Evolutionary conservation across 2,113 vertebrate genomes (phyloP).

Genomic region (Ageneiosus marmoratus): DNA sequence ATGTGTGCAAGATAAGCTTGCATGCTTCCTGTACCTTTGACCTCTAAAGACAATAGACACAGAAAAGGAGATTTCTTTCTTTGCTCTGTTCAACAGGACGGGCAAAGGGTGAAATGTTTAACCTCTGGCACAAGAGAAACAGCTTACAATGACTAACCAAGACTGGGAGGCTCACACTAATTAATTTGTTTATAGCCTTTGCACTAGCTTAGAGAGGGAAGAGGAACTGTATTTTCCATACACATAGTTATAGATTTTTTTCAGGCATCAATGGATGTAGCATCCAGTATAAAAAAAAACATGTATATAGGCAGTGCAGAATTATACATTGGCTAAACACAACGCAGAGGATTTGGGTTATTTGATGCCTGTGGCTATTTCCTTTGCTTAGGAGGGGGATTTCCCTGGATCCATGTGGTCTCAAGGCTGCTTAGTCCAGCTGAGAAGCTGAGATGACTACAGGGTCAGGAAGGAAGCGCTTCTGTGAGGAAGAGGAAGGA

Average conservation of each 20-base stretch:
- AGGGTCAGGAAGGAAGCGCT: conserved; percentile 72
- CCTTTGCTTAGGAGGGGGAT: conserved; percentile 4
- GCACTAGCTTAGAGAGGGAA: background rate
- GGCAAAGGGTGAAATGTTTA: conserved; percentile 47
- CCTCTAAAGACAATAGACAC: conserved; percentile 40
- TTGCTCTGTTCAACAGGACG: conserved; percentile 26
- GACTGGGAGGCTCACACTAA: conserved; percentile 5
- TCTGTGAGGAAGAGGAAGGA: conserved; percentile 64
- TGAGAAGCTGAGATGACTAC: conserved; percentile 42
- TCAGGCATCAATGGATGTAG: background rate
- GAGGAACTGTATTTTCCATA: background rate
- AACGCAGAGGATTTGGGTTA: background rate
- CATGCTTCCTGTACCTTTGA: conserved; percentile 60
- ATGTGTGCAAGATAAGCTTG: conserved; percentile 37
- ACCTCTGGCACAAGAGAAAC: conserved; percentile 29
- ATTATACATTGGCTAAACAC: conserved; percentile 12
- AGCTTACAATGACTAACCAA: conserved; percentile 9
- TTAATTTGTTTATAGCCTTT: conserved; percentile 24
- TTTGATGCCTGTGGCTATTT: conserved; percentile 11
- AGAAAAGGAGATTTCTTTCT: conserved; percentile 25
- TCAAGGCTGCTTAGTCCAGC: conserved; percentile 51
- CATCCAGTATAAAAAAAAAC: background rate
- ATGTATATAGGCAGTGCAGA: background rate
- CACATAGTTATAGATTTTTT: background rate
- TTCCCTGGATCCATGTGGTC: conserved; percentile 15